Conservation (phyloP, 2,113 vertebrate species). For the Cebus imitator region DNA sequence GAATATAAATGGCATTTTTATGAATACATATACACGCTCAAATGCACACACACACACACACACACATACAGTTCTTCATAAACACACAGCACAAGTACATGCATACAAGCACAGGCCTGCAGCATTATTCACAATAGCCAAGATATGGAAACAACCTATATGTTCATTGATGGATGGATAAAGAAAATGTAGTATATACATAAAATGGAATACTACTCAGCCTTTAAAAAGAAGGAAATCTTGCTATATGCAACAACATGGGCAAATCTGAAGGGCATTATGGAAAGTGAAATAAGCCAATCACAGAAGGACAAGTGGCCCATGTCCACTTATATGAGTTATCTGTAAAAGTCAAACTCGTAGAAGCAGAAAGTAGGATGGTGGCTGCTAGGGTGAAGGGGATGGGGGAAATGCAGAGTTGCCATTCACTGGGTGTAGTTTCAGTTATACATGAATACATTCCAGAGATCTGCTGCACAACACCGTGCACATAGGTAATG, state of each 20-base stretch:
- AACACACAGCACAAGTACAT: not conserved
- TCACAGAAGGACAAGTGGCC: not conserved
- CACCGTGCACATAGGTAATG: not conserved
- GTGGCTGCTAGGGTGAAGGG: too few relatives aligned
- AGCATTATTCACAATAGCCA: not conserved
- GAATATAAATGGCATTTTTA: not conserved
- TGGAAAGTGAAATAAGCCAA: not conserved
- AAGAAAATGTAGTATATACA: not conserved
- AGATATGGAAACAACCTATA: not conserved
- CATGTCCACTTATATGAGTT: not conserved
- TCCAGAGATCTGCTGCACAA: not conserved
- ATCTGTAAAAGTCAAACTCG: not conserved
- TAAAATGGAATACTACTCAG: not conserved
- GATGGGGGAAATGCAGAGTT: not conserved
- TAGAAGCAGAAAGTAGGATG: not conserved
- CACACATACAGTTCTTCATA: not conserved
- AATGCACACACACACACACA: not conserved
- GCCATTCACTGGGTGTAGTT: not conserved
- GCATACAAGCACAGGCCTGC: not conserved
- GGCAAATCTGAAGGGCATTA: not conserved
- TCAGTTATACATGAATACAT: not conserved
- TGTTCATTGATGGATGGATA: not conserved
- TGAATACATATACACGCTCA: not conserved
- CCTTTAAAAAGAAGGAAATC: not conserved
- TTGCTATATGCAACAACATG: not conserved